phyloP scores from a whole-genome alignment of 1,140 invertebrate species.

The Drosophila aff. region DNA sequence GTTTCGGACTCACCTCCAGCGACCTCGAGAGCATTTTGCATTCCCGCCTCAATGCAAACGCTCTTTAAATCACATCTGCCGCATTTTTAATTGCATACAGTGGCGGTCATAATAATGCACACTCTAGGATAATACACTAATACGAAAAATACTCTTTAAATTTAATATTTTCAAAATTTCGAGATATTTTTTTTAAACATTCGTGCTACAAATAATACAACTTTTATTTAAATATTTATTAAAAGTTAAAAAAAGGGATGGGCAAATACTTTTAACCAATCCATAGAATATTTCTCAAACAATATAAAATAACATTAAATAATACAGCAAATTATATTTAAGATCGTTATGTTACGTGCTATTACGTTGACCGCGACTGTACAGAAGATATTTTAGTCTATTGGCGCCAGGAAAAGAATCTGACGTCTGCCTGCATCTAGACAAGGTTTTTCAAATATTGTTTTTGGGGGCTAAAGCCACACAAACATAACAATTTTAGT shows the following conservation, averaged over 20 bases:
- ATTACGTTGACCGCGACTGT: not conserved
- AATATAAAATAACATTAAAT: conserved; percentile 25
- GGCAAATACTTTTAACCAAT: too few species aligned
- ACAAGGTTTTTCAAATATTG: conserved; percentile 30
- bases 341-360: not conserved
- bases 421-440: conserved; percentile 13
- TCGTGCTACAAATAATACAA: too few species aligned
- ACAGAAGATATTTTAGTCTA: conserved; percentile 2
- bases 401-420: conserved; percentile 40
- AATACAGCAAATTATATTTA: too few species aligned
- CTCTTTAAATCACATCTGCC: conserved; percentile 71
- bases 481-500: not conserved
- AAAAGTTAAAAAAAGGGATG: not conserved
- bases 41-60: conserved; percentile 65
- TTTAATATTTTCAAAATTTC: not conserved
- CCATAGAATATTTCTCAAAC: not conserved
- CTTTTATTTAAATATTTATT: not conserved
- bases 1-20: conserved; percentile 31
- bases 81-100: conserved; percentile 50
- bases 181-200: too few species aligned
- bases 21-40: conserved; percentile 35
- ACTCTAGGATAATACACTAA: not conserved
- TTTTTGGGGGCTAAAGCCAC: conserved; percentile 18
- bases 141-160: not conserved
- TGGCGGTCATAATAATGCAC: conserved; percentile 1